These are phyloP conservation scores for Seriola dumerili DNA, from an alignment of 2,113 vertebrate genomes.

Conservation along the genomic window DNA sequence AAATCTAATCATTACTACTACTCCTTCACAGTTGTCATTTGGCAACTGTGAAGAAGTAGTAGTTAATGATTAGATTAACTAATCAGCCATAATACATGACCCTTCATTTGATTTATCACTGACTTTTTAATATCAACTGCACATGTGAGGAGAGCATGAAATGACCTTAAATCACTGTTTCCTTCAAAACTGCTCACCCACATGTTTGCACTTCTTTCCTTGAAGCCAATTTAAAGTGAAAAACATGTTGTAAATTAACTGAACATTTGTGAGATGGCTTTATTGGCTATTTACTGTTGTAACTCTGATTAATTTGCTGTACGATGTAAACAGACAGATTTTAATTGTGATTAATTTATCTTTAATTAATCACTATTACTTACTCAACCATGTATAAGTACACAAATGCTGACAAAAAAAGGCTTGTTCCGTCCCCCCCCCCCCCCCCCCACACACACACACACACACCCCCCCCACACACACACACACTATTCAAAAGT, in stretches of 20 bases:
- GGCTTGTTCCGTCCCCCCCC: no score
- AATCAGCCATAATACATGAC: not conserved
- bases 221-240: conserved; percentile 1
- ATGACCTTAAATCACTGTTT: not conserved
- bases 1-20: not conserved
- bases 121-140: not conserved
- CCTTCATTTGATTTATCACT: not conserved
- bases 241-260: conserved; percentile 5
- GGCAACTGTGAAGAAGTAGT: not conserved
- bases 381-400: not conserved
- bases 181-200: not conserved
- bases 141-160: not conserved
- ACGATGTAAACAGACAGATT: conserved; percentile 15
- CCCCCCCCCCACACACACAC: no score
- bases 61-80: no score
- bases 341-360: conserved; percentile 16
- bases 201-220: not conserved
- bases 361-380: conserved; percentile 12
- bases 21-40: not conserved
- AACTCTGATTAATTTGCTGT: conserved; percentile 11
- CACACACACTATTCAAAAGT: not conserved
- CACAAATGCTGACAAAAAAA: not conserved
- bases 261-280: not conserved
- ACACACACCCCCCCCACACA: no score
- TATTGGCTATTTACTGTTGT: conserved; percentile 7